phyloP scores from a whole-genome alignment of 2,888 invertebrate genomes.

The Neoitamus cyanurus region DNA sequence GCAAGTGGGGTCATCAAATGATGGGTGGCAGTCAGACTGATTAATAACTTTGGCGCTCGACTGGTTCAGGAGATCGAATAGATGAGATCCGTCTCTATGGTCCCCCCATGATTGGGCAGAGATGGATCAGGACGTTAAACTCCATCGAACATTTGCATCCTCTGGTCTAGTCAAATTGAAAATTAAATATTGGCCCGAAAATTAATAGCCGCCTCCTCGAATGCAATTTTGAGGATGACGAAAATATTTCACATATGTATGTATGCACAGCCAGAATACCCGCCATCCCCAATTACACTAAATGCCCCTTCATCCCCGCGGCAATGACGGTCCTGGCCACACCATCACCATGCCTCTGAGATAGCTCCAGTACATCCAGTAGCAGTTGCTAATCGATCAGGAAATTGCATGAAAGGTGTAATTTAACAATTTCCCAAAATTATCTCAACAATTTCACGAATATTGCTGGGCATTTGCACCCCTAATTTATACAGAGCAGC shows the following conservation, averaged over 20 bases:
- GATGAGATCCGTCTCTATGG: not conserved
- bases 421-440: not conserved
- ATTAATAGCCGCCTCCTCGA: not conserved
- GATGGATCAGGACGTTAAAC: not conserved
- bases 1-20: not conserved
- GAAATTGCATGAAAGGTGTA: not conserved
- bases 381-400: not conserved
- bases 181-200: not conserved
- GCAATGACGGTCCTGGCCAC: too few species aligned
- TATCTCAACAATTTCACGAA: not conserved
- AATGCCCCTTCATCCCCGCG: too few species aligned
- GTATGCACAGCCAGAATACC: not conserved
- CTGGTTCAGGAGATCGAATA: not conserved
- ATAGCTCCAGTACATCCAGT: not conserved
- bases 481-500: too few species aligned
- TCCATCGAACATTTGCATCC: not conserved
- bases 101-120: not conserved
- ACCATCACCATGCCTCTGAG: too few species aligned
- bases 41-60: not conserved
- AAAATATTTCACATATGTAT: not conserved
- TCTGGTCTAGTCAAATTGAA: not conserved
- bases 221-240: not conserved
- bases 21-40: not conserved
- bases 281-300: not conserved
- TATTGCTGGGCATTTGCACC: too few species aligned